Evolutionary conservation across 2,797 vertebrate genomes (phyloP), one percentile per base, ranked within the genome.

Genomic region (Okamejei kenojei): DNA sequence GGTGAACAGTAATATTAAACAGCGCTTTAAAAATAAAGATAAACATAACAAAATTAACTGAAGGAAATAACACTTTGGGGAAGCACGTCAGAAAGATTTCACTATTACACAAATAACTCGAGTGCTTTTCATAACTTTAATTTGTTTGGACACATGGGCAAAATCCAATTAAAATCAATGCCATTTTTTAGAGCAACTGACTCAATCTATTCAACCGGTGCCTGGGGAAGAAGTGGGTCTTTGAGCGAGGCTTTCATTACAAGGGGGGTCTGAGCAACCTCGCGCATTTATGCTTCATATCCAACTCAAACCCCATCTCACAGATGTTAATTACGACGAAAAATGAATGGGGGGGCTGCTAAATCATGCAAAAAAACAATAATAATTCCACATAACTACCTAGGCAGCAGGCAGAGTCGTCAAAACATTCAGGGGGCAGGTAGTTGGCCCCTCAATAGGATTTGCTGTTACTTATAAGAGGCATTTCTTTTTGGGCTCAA

Each of bases 111-210:
- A 95, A 96, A 95, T 95, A 95, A 96, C 95, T 97, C 97, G 96
- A 95, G 93, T 93, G 96, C 95, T 95, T 96, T 95, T 95, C 95
- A 96, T 96, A 95, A 94, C 95, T 96, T 97, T 96, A 97, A 97
- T 97, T 97, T 97, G 96, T 97, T 97, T 95, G 96, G 96, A 97
- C 97, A 97, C 97, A 98, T 98, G 97, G 97, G 96, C 96, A 95
- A 96, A 96, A 97, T 98, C 97, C 97, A 97, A 94, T 95, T 96
- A 95, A 97, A 96, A 97, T 98, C 97, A 98, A 98, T 97, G 97
- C 96, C 95, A 96, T 97, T 97, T 97, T 98, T 97, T 17, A 76
- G 71, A 92, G 73, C 13, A 45, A 92, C 90, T 74, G 90, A 92
- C 65, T 73, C 73, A 92, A 74, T 92, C 71, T 92, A 92, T 76